A percentile compares a stretch with the other conserved stretches of the same genome.
phyloP scores from a whole-genome alignment of 2,888 invertebrate genomes.

The Nomada ruficornis region DNA sequence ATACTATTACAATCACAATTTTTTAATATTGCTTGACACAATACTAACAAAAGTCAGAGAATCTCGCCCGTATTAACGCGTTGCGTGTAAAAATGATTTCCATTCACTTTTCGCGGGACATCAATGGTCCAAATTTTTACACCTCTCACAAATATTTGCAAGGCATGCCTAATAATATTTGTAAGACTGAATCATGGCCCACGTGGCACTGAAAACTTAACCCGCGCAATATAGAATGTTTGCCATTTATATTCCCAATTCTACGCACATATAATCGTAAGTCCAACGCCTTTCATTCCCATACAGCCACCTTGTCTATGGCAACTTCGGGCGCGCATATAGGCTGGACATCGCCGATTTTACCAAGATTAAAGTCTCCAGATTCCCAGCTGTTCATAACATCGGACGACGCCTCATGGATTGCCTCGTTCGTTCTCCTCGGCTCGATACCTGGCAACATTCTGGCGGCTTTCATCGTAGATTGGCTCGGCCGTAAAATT shows the following conservation, averaged over 20 bases:
- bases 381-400: slow-evolving; percentile 78
- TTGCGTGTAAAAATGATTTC: too few relatives aligned
- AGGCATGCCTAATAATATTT: too few relatives aligned
- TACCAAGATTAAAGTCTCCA: slow-evolving; percentile 78
- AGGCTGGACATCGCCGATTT: slow-evolving; percentile 83
- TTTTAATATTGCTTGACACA: too few relatives aligned
- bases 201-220: too few relatives aligned
- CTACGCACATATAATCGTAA: not conserved
- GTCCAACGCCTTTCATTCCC: not conserved
- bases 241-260: not conserved
- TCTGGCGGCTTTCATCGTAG: slow-evolving; percentile 86
- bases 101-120: too few relatives aligned
- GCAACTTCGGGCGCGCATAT: slow-evolving; percentile 81
- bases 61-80: too few relatives aligned
- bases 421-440: slow-evolving; percentile 86
- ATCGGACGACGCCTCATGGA: slow-evolving; percentile 82
- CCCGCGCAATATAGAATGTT: too few relatives aligned
- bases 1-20: too few relatives aligned
- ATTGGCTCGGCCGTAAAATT: slow-evolving; percentile 86
- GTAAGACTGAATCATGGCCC: too few relatives aligned
- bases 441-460: slow-evolving; percentile 87
- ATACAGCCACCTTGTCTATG: slow-evolving; percentile 79
- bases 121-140: too few relatives aligned
- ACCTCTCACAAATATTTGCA: too few relatives aligned
- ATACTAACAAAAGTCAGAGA: too few relatives aligned